phyloP scores from a whole-genome alignment of 2,113 vertebrate genomes.

The Myiopsitta monachus region DNA sequence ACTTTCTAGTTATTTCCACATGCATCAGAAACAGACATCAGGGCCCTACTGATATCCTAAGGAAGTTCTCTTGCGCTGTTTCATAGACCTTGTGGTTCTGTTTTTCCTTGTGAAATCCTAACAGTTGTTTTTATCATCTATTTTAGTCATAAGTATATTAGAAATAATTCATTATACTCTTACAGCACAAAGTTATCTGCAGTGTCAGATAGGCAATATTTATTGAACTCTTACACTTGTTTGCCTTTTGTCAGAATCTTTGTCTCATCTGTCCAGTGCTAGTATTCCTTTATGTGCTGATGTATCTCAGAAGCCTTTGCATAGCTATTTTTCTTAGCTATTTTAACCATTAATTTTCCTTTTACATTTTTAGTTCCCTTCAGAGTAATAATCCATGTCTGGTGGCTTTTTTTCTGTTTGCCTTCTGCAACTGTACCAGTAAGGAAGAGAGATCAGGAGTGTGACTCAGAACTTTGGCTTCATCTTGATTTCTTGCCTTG shows the following conservation, averaged over 20 bases:
- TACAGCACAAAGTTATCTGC: background rate
- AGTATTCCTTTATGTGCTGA: background rate
- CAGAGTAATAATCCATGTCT: background rate
- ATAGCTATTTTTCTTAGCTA: background rate
- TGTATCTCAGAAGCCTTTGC: background rate
- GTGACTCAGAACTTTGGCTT: background rate
- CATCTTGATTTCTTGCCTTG: background rate
- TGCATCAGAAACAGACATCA: fast-evolving
- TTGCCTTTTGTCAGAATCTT: background rate
- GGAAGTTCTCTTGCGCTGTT: background rate
- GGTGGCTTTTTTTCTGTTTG: background rate
- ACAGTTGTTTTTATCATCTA: background rate
- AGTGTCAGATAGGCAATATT: background rate
- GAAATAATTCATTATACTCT: background rate
- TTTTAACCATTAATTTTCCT: background rate
- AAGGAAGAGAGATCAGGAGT: background rate
- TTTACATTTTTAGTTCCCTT: background rate
- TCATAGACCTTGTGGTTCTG: background rate
- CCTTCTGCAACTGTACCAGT: background rate
- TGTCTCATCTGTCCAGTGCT: background rate
- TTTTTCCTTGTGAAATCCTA: background rate
- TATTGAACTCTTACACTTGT: background rate
- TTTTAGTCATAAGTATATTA: background rate
- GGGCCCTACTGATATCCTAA: background rate
- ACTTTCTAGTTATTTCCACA: background rate